These are phyloP conservation scores for Gobionotothen gibberifrons DNA, from an alignment of 2,797 vertebrate species.

Conservation along the genomic window DNA sequence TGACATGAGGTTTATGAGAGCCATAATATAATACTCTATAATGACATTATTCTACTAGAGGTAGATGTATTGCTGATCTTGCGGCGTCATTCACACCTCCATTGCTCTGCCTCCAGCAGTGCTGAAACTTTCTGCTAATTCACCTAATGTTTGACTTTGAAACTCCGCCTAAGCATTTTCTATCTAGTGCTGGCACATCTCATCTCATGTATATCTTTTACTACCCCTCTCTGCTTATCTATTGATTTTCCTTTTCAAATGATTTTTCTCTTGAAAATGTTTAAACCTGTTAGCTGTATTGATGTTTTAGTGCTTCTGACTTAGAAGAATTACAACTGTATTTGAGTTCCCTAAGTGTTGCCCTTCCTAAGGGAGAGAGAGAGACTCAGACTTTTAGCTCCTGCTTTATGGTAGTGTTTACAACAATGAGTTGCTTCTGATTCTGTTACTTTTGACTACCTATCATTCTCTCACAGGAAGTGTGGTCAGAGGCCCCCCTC, in stretches of 20 bases:
- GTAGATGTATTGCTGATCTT: conserved; percentile 71
- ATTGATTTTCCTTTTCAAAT: conserved; percentile 60
- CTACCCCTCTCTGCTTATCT: conserved; percentile 34
- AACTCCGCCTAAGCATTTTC: conserved; percentile 65
- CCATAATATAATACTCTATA: conserved; percentile 74
- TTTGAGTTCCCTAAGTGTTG: conserved; percentile 20
- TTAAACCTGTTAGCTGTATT: conserved; percentile 47
- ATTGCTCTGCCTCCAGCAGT: conserved; percentile 52
- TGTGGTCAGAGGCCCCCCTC: conserved; percentile 85
- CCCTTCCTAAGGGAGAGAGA: neutral
- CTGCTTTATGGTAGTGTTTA: conserved; percentile 5
- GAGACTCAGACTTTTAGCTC: conserved; percentile 6
- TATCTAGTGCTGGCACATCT: conserved; percentile 44
- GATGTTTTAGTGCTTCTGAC: conserved; percentile 41
- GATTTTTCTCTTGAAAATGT: conserved; percentile 29
- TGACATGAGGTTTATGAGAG: conserved; percentile 79
- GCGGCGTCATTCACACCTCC: conserved; percentile 69
- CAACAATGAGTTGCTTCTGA: conserved; percentile 8
- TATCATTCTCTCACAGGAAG: conserved; percentile 66
- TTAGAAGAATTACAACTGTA: conserved; percentile 31
- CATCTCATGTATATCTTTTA: conserved; percentile 49
- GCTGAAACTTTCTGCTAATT: conserved; percentile 66
- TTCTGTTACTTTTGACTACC: conserved; percentile 1
- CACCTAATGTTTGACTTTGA: conserved; percentile 75
- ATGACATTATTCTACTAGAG: conserved; percentile 72